These are phyloP conservation scores for Parapsyche elsis DNA, from an alignment of 1,140 invertebrate genomes.

Conservation along the genomic window DNA sequence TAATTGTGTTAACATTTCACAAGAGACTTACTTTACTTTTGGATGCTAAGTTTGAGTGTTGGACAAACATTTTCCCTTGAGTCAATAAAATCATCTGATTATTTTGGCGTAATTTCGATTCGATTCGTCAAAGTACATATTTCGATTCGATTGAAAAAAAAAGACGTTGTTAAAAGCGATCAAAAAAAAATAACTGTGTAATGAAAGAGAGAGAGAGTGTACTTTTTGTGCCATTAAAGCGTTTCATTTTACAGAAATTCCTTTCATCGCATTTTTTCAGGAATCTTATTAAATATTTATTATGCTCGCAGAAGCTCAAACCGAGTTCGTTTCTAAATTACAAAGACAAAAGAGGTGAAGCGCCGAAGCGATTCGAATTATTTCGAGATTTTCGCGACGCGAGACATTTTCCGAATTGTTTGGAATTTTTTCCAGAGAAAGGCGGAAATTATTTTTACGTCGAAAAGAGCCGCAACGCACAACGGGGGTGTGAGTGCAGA, in stretches of 20 bases:
- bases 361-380: conserved; percentile 5
- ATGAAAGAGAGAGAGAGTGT: background rate
- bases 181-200: no score
- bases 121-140: no score
- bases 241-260: conserved; percentile 17
- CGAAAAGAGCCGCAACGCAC: background rate
- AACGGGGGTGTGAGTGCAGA: conserved; percentile 11
- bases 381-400: conserved; percentile 5
- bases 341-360: conserved; percentile 18
- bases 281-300: conserved; percentile 18
- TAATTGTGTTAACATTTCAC: no score
- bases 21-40: no score
- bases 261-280: conserved; percentile 2
- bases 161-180: no score
- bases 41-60: no score
- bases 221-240: background rate
- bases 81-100: background rate
- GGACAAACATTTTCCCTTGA: no score
- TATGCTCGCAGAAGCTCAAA: conserved; percentile 19
- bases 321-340: conserved; percentile 9
- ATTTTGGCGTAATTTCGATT: background rate
- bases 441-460: no score
- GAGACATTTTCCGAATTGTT: background rate
- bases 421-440: no score
- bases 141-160: no score